Percentiles rank a stretch among this genome's conserved stretches.
Evolutionary conservation across 2,113 vertebrate species (phyloP).

Genomic region (Mus pahari): DNA sequence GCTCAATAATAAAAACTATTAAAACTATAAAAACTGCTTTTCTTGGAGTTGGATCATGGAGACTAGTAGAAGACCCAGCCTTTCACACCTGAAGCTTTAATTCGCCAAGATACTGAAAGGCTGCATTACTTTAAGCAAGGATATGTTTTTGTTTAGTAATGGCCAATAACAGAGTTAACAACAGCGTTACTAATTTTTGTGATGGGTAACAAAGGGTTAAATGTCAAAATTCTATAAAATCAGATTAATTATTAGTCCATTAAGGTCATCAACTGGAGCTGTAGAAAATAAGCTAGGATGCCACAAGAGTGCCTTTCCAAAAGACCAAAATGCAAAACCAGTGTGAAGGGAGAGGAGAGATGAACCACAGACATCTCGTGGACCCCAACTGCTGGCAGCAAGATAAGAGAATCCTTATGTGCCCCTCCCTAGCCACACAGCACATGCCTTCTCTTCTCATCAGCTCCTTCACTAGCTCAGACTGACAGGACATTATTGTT

Average conservation of each 20-base stretch:
- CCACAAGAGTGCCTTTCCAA: conserved; percentile 37
- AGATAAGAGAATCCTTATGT: conserved; percentile 46
- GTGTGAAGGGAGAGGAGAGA: background rate
- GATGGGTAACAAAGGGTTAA: conserved; percentile 49
- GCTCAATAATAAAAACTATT: conserved; percentile 35
- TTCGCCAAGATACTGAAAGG: conserved; percentile 35
- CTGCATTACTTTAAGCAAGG: background rate
- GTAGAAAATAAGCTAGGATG: conserved; percentile 38
- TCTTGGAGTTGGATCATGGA: conserved; percentile 29
- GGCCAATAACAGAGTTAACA: conserved; percentile 50
- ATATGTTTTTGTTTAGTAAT: conserved; percentile 40
- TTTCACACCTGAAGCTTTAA: conserved; percentile 33
- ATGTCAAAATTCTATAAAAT: conserved; percentile 55
- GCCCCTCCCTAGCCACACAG: conserved; percentile 18
- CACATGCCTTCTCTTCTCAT: conserved; percentile 42
- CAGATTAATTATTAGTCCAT: conserved; percentile 20
- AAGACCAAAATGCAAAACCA: conserved; percentile 53
- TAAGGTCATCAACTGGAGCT: conserved; percentile 23
- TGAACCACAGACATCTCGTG: background rate
- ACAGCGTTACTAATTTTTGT: conserved; percentile 10
- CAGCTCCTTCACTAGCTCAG: conserved; percentile 32
- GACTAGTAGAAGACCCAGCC: background rate
- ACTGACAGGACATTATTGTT: conserved; percentile 70
- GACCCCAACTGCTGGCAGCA: background rate
- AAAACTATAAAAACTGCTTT: conserved; percentile 44